Evolutionary conservation across 2,888 invertebrate genomes (phyloP), one percentile per base, ranked within the genome.

Genomic region (Drosophila peninsularis): DNA sequence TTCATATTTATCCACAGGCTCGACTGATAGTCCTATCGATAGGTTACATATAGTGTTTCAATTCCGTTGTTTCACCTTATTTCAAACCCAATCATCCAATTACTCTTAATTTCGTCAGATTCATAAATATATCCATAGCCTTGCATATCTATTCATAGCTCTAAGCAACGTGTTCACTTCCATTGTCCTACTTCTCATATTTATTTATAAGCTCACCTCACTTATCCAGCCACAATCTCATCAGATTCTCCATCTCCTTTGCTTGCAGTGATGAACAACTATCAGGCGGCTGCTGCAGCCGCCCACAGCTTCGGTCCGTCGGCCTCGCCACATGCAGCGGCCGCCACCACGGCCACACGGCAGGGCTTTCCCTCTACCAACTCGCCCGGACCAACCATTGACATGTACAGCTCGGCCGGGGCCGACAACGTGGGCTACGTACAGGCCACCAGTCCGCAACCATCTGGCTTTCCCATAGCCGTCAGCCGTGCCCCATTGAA

Each of bases 361-460:
- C 95, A 96, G 88, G 96, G 96, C 57, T 98, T 98, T 94, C 97
- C 97, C 63, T 95, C 97, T 57, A 97, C 98, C 86, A 98, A 97
- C 94, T 98, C 98, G 90, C 98, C 98, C 67, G 95, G 98, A 87
- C 95, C 98, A 89, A 95, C 96, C 91, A 96, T 98, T 91, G 98
- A 98, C 93, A 97, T 98, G 94, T 98, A 98, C 94, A 97, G 96
- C 93, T 96, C 97, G 90, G 97, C 96, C 89, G 94, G 94, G 80
- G 96, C 95, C 80, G 97, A 97, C 92, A 96, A 96, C 92, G 96
- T 97, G 85, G 97, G 98, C 92, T 98, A 98, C 93, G 98, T 98
- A 92, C 98, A 98, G 94, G 98, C 98, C 90, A 97, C 98, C 89
- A 98, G 98, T 94, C 98, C 98, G 90, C 98, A 98, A 93, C 98